Conservation (phyloP, 37 sponge, comb jelly and placozoan species). For the Crambe crambe region DNA sequence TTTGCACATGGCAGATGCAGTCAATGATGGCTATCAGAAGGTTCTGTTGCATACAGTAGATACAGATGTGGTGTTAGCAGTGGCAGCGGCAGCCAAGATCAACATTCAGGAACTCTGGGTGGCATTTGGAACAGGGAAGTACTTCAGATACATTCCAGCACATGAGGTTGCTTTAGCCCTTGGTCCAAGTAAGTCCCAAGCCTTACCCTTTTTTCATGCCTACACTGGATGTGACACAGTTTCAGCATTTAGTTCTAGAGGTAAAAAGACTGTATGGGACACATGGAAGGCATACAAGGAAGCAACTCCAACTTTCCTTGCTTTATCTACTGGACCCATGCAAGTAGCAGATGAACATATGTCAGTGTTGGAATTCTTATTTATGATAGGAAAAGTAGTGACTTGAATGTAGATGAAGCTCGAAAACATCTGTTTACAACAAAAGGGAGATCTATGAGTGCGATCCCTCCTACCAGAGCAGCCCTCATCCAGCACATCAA, state of each 20-base stretch:
- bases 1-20: conserved; percentile 2
- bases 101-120: conserved; percentile 21
- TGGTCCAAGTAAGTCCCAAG: conserved; percentile 14
- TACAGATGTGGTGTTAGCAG: conserved; percentile 37
- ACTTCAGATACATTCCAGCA: conserved; percentile 26
- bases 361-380: neutral
- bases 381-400: neutral
- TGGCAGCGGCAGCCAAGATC: conserved; percentile 1
- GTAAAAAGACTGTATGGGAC: conserved; percentile 22
- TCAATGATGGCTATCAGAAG: conserved; percentile 7
- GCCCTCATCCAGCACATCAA: neutral
- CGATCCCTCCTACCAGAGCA: neutral
- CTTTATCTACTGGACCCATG: conserved; percentile 4
- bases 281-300: conserved; percentile 20
- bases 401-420: neutral
- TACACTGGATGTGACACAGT: conserved; percentile 28
- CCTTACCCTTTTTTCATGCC: conserved; percentile 40
- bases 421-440: neutral
- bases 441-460: neutral
- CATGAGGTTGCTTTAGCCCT: conserved; percentile 20
- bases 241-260: conserved; percentile 15
- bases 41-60: neutral
- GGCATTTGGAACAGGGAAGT: conserved; percentile 11
- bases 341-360: neutral
- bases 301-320: conserved; percentile 13